Evolutionary conservation across 2,888 invertebrate genomes (phyloP).

Genomic region (Rhamnusium bicolor): DNA sequence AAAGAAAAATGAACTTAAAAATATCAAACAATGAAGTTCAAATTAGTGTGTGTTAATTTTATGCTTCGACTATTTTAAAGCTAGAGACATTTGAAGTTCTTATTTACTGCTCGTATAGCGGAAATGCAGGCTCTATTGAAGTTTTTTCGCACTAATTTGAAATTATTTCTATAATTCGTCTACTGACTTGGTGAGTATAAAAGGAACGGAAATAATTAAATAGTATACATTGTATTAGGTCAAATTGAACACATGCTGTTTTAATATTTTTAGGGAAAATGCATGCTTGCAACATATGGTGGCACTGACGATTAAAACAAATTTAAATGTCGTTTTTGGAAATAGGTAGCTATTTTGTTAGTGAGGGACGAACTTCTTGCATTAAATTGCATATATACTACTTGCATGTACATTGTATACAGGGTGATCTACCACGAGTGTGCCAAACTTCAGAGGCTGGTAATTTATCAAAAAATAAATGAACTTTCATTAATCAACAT

Average conservation of each 20-base stretch:
- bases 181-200: neutral
- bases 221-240: neutral
- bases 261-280: neutral
- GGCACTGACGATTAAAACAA: neutral
- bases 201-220: conserved; percentile 15
- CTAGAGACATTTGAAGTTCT: conserved; percentile 19
- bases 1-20: neutral
- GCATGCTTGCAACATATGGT: neutral
- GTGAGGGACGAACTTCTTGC: no score
- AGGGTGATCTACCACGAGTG: no score
- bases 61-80: conserved; percentile 19
- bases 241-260: neutral
- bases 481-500: no score
- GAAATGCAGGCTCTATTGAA: conserved; percentile 18
- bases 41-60: conserved; percentile 4
- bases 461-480: no score
- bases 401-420: no score
- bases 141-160: conserved; percentile 27
- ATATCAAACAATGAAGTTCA: neutral
- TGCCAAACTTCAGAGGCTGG: no score
- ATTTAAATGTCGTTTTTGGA: neutral
- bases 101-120: conserved; percentile 19
- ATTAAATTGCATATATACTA: no score
- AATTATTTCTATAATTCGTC: conserved; percentile 16
- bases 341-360: neutral